These are phyloP conservation scores for Tragulus kanchil DNA, from an alignment of 2,113 vertebrate species.

Conservation along the genomic window DNA sequence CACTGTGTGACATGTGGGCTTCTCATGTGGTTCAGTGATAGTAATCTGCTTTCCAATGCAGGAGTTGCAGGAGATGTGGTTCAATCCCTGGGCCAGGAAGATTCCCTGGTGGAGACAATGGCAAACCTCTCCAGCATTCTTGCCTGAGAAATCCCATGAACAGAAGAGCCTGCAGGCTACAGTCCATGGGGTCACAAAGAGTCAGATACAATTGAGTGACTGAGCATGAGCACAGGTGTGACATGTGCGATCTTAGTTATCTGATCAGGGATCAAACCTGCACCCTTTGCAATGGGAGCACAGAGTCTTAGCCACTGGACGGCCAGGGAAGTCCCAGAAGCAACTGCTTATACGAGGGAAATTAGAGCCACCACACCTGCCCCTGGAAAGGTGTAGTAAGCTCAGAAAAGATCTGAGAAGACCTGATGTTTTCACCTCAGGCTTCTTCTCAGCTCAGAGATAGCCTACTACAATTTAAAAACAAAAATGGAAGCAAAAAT, in stretches of 20 bases:
- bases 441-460: background rate
- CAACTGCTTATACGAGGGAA: background rate
- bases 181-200: background rate
- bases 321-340: background rate
- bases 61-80: background rate
- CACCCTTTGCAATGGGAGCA: background rate
- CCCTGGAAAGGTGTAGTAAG: background rate
- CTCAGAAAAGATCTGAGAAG: background rate
- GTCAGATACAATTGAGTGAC: fast-evolving
- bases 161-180: background rate
- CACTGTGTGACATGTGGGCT: background rate
- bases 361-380: background rate
- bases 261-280: background rate
- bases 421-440: background rate
- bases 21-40: background rate
- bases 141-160: fast-evolving
- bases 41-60: background rate
- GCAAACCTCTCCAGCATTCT: background rate
- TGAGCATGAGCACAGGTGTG: background rate
- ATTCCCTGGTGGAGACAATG: background rate
- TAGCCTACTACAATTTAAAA: background rate
- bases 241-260: fast-evolving
- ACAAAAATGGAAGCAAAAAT: background rate
- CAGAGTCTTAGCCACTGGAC: background rate
- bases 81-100: background rate